Conservation (phyloP, 2,888 invertebrate species). For the Seira sanloemensis region DNA sequence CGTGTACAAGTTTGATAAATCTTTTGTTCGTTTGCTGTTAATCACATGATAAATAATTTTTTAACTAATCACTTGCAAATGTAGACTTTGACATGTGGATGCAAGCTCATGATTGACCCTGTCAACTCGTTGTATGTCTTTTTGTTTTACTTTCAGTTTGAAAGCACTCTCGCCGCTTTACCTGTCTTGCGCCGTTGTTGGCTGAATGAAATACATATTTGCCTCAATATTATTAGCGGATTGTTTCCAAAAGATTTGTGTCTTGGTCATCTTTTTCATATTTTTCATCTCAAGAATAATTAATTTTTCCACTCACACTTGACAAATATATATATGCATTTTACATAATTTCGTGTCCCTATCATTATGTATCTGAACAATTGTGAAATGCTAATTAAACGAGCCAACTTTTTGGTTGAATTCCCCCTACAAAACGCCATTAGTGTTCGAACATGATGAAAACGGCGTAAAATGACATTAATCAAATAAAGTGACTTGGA, state of each 20-base stretch:
- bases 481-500: too few species aligned
- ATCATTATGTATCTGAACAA: background rate
- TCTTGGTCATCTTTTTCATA: constrained; percentile 1
- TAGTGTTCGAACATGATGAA: too few species aligned
- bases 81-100: background rate
- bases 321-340: constrained; percentile 5
- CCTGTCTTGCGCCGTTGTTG: background rate
- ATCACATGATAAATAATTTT: constrained; percentile 19
- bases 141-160: background rate
- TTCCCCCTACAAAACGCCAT: background rate
- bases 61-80: constrained; percentile 10
- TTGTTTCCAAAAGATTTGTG: background rate
- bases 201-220: background rate
- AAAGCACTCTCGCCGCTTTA: background rate
- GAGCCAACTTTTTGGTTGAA: background rate
- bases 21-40: background rate
- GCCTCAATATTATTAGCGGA: background rate
- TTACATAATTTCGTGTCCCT: constrained; percentile 9
- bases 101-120: constrained; percentile 16
- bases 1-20: background rate
- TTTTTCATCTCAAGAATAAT: background rate
- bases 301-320: constrained; percentile 1
- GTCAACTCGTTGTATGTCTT: background rate
- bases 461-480: too few species aligned
- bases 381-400: background rate